Conservation (phyloP, 1,140 invertebrate species). For the Nasonia vitripennis region DNA sequence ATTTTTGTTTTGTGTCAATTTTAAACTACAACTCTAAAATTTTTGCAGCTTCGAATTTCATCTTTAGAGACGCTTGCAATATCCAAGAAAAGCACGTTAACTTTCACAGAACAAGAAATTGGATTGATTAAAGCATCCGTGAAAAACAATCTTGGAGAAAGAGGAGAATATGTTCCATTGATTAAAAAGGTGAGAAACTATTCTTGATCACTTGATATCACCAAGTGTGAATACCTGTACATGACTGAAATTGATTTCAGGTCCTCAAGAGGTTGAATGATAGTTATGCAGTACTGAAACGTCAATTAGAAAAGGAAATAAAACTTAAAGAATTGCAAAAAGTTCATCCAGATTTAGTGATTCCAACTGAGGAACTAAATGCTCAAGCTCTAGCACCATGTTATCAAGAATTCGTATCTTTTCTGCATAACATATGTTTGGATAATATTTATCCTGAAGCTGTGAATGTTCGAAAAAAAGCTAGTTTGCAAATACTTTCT, state of each 20-base stretch:
- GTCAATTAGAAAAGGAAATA: constrained; percentile 57
- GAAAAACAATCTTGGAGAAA: constrained; percentile 82
- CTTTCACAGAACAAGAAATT: constrained; percentile 79
- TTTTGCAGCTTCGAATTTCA: constrained; percentile 69
- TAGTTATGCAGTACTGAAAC: constrained; percentile 61
- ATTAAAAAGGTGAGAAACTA: constrained; percentile 78
- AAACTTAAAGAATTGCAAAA: constrained; percentile 50
- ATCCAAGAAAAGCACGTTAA: constrained; percentile 84
- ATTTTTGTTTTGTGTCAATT: constrained; percentile 38
- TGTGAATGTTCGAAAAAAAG: constrained; percentile 82
- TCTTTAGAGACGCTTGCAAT: constrained; percentile 84
- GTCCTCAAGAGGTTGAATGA: constrained; percentile 66
- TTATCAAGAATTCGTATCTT: constrained; percentile 71
- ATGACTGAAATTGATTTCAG: constrained; percentile 51
- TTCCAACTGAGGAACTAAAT: not conserved
- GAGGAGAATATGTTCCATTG: constrained; percentile 78
- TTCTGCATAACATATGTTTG: constrained; percentile 76
- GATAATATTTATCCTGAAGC: constrained; percentile 80
- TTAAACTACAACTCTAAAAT: constrained; percentile 3
- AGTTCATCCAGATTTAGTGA: not conserved
- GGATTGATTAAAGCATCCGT: constrained; percentile 82
- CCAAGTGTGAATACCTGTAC: not conserved
- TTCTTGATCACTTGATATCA: not conserved
- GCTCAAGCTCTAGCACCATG: constrained; percentile 38
- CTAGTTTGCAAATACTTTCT: constrained; percentile 77